Evolutionary conservation across 2,797 vertebrate species (phyloP), one percentile per base, ranked within the genome.

Genomic region (Anolis apletophallus): DNA sequence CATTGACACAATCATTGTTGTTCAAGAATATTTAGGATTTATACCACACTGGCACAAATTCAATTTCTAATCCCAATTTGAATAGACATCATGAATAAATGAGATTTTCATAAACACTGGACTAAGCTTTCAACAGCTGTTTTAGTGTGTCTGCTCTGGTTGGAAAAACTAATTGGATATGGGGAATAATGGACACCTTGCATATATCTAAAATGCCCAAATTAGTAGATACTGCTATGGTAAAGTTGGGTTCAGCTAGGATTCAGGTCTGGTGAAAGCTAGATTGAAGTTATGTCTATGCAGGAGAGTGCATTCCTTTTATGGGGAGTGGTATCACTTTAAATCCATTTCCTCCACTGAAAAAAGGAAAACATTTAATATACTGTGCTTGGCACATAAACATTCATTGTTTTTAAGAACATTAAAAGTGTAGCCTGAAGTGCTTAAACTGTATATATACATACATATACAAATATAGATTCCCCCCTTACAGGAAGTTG

Each of bases 341-440:
- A 88, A 93, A 95, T 81, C 19, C 80, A 78, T 90, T 91, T 88
- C 92, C 90, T 94, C 88, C 83, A 72, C 88, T 87, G 89, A 84
- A 93, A 91, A 90, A 88, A 93, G 94, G 89, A 95, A 94, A 94
- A 77, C 91, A 92, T 95, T 92, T 93, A 94, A 95, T 94, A 93
- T 91, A 94, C 92, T 96, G 96, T 96, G 95, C 95, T 96, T 96
- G 93, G 93, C 96, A 96, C 95, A 96, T 94, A 95, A 96, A 96
- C 93, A 96, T 96, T 96, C 94, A 95, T 95, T 93, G 90, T 91
- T 95, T 87, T 96, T 94, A 96, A 94, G 93, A 95, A 95, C 90
- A 94, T 94, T 95, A 95, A 95, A 95, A 95, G 95, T 95, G 93
- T 95, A 95, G 94, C 93, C 96, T 95, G 96, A 97, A 97, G 96